Evolutionary conservation across 2,113 vertebrate genomes (phyloP), one percentile per base, ranked within the genome.

Genomic region (Heloderma charlesbogerti): DNA sequence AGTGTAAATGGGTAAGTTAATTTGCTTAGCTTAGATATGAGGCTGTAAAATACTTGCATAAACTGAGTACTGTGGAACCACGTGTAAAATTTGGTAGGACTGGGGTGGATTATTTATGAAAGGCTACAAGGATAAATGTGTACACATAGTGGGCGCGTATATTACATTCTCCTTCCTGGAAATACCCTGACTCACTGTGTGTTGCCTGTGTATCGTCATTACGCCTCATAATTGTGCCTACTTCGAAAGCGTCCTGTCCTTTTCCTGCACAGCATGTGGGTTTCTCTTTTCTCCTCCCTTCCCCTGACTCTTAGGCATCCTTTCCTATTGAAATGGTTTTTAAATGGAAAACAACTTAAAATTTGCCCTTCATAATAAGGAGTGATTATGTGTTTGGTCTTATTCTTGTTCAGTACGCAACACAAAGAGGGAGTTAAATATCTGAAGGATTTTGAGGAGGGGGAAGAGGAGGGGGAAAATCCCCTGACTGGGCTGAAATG

Each of bases 121-220:
- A 83, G 86, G 57, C 72, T 66, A 84, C 43, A 87, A 63, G 40
- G 69, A n/a, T 54, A 85, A 74, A 80, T 92, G 93, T 93, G 91
- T 89, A 89, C 63, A 63, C 88, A 34, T 16, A 15, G 81, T 95
- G 87, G 94, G 95, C 96, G 91, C 77, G 93, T 79, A 48, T 87
- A 10, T 72, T 91, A 12, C 87, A 60, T 88, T 96, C 86, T 84
- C 74, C 84, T 87, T 92, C 84, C 86, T 71, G 91, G 91, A 90
- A 94, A 80, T 82, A 92, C 89, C 88, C 85, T 78, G 9, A 88
- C 78, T 94, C 0, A 0, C 90, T 79, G 1, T 60, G 51, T 96
- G 86, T 89, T 94, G 94, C 90, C 90, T 88, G 8, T 92, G 88
- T 90, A 94, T 92, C 95, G 85, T 94, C 40, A 78, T 94, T 92